A percentile compares a stretch with the other conserved stretches of the same genome.
Evolutionary conservation across 2,113 vertebrate species (phyloP).

Genomic region (Platichthys stellatus): DNA sequence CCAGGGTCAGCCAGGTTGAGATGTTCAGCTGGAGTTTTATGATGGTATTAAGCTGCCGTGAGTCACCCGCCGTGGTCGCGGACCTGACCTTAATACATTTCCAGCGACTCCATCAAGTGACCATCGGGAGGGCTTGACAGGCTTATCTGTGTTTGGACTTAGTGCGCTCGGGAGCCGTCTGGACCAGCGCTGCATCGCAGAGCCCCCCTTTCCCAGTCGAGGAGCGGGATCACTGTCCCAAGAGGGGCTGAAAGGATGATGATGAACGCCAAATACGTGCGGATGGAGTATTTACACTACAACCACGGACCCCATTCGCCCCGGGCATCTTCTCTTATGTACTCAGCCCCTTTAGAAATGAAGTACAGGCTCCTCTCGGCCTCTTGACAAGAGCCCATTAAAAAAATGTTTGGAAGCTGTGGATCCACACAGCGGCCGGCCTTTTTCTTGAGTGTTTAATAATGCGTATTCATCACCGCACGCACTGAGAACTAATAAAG

Average conservation of each 20-base stretch:
- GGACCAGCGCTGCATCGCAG: neutral
- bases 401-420: conserved; percentile 33
- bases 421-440: neutral
- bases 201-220: no score
- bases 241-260: no score
- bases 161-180: neutral
- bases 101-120: neutral
- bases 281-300: neutral
- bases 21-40: conserved; percentile 9
- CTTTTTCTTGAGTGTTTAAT: conserved; percentile 48
- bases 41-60: neutral
- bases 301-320: neutral
- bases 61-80: neutral
- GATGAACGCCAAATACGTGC: no score
- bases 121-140: neutral
- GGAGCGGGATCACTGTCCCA: no score
- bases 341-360: conserved; percentile 24
- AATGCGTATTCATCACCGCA: conserved; percentile 52
- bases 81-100: conserved; percentile 32
- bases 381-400: conserved; percentile 43
- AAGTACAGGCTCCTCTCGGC: conserved; percentile 23
- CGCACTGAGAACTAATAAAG: conserved; percentile 16
- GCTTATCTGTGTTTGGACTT: conserved; percentile 6
- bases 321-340: conserved; percentile 16
- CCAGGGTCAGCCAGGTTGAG: neutral